phyloP scores from a whole-genome alignment of 2,888 invertebrate genomes.

The Strigamia transsilvanica region DNA sequence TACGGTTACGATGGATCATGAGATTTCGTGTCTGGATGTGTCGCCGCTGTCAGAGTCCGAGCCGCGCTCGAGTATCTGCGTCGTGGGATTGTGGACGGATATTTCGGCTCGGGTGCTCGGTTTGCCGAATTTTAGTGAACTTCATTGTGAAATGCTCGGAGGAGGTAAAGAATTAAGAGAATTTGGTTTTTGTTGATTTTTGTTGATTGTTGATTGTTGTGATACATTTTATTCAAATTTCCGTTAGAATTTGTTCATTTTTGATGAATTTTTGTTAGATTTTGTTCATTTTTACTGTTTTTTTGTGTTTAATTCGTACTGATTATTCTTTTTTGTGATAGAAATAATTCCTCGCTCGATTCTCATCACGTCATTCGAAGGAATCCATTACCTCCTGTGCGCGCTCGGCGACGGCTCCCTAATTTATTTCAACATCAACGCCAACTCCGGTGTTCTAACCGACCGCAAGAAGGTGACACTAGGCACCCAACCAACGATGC shows the following conservation, averaged over 20 bases:
- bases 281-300: slow-evolving; percentile 12
- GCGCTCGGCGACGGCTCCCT: slow-evolving; percentile 98
- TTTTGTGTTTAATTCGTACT: not conserved
- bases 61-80: slow-evolving; percentile 77
- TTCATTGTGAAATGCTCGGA: slow-evolving; percentile 86
- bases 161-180: too few relatives aligned
- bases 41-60: slow-evolving; percentile 71
- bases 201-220: too few relatives aligned
- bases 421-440: slow-evolving; percentile 91
- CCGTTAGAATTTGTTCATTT: too few relatives aligned
- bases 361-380: slow-evolving; percentile 92
- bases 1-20: slow-evolving; percentile 78
- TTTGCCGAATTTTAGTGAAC: slow-evolving; percentile 79
- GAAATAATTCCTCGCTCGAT: slow-evolving; percentile 98
- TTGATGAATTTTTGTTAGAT: too few relatives aligned
- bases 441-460: slow-evolving; percentile 75
- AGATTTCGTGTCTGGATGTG: slow-evolving; percentile 95
- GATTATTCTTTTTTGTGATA: slow-evolving; percentile 65
- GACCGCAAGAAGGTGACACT: slow-evolving; percentile 96
- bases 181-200: too few relatives aligned
- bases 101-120: slow-evolving; percentile 88
- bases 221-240: too few relatives aligned
- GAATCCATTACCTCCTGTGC: slow-evolving; percentile 85
- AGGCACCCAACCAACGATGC: slow-evolving; percentile 95
- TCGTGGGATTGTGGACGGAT: slow-evolving; percentile 97